Base-by-base conservation (phyloP, 1,140 invertebrate species). In the Hormaphis cornu region DNA sequence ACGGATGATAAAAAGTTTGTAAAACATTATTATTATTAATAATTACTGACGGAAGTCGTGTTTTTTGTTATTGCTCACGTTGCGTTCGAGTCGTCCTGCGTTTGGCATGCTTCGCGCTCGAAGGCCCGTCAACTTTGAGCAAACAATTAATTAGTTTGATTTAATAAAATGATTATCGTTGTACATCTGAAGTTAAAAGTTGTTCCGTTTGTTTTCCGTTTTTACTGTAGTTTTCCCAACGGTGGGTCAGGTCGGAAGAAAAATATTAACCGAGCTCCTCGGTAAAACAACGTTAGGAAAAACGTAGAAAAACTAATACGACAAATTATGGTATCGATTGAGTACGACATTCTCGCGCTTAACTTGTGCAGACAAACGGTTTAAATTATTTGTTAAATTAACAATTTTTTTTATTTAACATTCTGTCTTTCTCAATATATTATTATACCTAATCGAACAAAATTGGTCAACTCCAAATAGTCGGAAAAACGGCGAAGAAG, bases 91-190 rank as follows among this genome's bases (percentile, higher is more conserved):
- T n/a, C n/a, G 14, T 33, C 0, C 7, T 18, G 1, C 7, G 1
- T 1, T 22, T 56, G 26, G 16, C 16, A 35, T 33, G 9, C n/a
- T 1, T 24, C 18, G 33, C 0, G 20, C 12, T 0, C 33, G 30
- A 58, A 56, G 14, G 14, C 18, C 12, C 18, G 33, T 56, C 0
- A 24, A 22, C 12, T 56, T 16, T 35, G 20, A 33, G 16, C 18
- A 35, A 63, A 66, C 61, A 63, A 63, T 66, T 66, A 66, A 66
- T 66, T 63, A 63, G 12, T 35, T 46, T 66, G 10, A 66, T 50
- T 24, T 50, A 66, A 50, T 66, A 33, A 48, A 33, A 48, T 66
- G 7, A 28, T 24, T 42, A 37, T 37, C 35, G 35, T 8, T 59
- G 35, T 59, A 26, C 22, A 10, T 28, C 24, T 24, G 9, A 0